Percentiles rank a stretch among this genome's conserved stretches.
Evolutionary conservation across 2,888 invertebrate species (phyloP).

Genomic region (Malacosoma neustria): DNA sequence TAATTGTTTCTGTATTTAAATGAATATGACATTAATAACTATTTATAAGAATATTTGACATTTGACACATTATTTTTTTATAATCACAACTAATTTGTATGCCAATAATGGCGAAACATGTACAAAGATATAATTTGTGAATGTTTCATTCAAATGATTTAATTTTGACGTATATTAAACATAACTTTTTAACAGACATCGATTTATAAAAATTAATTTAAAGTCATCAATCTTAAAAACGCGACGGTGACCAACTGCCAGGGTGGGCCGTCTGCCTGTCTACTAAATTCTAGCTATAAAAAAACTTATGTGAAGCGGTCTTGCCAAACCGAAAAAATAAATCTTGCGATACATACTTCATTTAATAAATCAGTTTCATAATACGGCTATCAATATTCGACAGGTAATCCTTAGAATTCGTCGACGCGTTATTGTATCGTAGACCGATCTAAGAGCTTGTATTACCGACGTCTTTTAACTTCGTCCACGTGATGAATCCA

Average conservation of each 20-base stretch:
- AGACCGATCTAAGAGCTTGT: constrained; percentile 17
- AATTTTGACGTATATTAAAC: too few relatives aligned
- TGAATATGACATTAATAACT: too few relatives aligned
- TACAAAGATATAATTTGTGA: too few relatives aligned
- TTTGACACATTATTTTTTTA: too few relatives aligned
- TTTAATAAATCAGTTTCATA: constrained; percentile 41
- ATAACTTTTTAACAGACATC: constrained; percentile 3
- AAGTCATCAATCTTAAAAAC: constrained; percentile 21
- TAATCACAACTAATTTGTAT: too few relatives aligned
- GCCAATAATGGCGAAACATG: too few relatives aligned
- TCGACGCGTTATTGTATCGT: constrained; percentile 28
- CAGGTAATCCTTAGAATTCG: constrained; percentile 42
- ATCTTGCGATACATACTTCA: constrained; percentile 29
- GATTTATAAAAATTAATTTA: not conserved
- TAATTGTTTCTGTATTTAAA: too few relatives aligned
- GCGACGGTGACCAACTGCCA: too few relatives aligned
- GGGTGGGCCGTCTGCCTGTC: too few relatives aligned
- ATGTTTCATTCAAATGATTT: too few relatives aligned
- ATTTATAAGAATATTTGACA: too few relatives aligned
- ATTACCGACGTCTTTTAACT: constrained; percentile 20
- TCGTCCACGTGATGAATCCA: not conserved
- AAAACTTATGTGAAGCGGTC: constrained; percentile 7
- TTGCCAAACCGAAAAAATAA: constrained; percentile 27
- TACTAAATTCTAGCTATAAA: too few relatives aligned
- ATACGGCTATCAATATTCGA: constrained; percentile 46